Percentiles rank a stretch among this genome's conserved stretches.
phyloP scores from a whole-genome alignment of 2,888 invertebrate genomes.

The Aleiodes testaceus region DNA sequence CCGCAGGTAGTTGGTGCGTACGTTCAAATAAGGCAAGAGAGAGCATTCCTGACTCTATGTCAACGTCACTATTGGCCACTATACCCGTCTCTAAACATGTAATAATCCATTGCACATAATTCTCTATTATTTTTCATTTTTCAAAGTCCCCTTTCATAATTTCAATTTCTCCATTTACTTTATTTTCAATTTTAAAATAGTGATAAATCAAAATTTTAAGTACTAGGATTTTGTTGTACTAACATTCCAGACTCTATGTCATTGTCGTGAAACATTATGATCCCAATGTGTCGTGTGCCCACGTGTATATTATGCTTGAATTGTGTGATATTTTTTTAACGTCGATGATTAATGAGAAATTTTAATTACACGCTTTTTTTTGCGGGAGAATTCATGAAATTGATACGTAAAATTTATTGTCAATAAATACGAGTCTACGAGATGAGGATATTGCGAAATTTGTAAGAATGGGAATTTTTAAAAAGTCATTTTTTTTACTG shows the following conservation, averaged over 20 bases:
- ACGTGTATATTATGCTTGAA: slow-evolving; percentile 32
- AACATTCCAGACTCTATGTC: slow-evolving; percentile 64
- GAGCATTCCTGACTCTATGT: slow-evolving; percentile 62
- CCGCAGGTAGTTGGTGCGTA: slow-evolving; percentile 29
- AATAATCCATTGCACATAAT: slow-evolving; percentile 28
- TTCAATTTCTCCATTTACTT: slow-evolving; percentile 56
- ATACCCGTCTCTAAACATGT: slow-evolving; percentile 25
- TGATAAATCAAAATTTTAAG: slow-evolving; percentile 65
- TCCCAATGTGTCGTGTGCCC: slow-evolving; percentile 60
- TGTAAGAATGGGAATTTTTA: too few relatives aligned
- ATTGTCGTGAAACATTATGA: slow-evolving; percentile 65
- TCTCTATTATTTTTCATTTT: slow-evolving; percentile 6
- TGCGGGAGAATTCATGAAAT: too few relatives aligned
- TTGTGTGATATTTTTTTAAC: too few relatives aligned
- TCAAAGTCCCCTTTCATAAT: slow-evolving; percentile 58
- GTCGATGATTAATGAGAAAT: too few relatives aligned
- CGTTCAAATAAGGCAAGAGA: slow-evolving; percentile 50
- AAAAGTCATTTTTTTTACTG: too few relatives aligned
- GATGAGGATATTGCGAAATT: too few relatives aligned
- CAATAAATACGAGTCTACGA: too few relatives aligned
- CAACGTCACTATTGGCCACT: slow-evolving; percentile 57
- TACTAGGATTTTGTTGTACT: slow-evolving; percentile 38
- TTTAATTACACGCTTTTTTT: too few relatives aligned
- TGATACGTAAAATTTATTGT: too few relatives aligned
- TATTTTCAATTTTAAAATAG: slow-evolving; percentile 64